Conservation (phyloP, 2,797 vertebrate species). For the Capromys pilorides region DNA sequence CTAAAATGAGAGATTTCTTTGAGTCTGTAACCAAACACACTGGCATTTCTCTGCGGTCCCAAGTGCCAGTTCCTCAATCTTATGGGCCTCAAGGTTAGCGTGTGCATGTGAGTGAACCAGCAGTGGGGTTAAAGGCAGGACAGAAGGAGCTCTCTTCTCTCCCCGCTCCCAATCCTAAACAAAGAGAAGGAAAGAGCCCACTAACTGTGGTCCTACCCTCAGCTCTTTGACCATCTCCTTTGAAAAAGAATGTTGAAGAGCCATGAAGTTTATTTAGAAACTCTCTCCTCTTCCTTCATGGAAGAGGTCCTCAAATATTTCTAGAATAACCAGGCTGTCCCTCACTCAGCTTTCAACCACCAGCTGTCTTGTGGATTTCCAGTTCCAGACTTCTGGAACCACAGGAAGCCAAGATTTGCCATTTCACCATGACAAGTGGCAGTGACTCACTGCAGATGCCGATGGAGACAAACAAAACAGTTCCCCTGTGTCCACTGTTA, state of each 20-base stretch:
- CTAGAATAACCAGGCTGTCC: slow-evolving; percentile 30
- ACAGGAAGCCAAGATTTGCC: slow-evolving; percentile 73
- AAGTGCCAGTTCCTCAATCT: slow-evolving; percentile 71
- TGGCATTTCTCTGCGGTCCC: slow-evolving; percentile 72
- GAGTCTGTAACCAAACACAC: slow-evolving; percentile 76
- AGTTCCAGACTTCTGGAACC: slow-evolving; percentile 66
- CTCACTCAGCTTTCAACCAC: slow-evolving; percentile 49
- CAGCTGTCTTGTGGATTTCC: slow-evolving; percentile 63
- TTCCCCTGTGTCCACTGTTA: not conserved
- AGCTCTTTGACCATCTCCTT: not conserved
- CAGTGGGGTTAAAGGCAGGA: not conserved
- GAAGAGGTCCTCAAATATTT: slow-evolving; percentile 49
- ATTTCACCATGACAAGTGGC: slow-evolving; percentile 74
- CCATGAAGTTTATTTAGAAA: slow-evolving; percentile 56
- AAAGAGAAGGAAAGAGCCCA: not conserved
- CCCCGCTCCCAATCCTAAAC: not conserved
- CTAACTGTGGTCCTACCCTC: not conserved
- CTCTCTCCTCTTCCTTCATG: not conserved
- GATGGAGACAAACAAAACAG: slow-evolving; percentile 53
- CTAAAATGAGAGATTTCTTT: slow-evolving; percentile 77
- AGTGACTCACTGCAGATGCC: slow-evolving; percentile 68
- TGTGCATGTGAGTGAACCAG: slow-evolving; percentile 47
- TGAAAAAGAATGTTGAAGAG: slow-evolving; percentile 48
- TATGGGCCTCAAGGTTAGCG: slow-evolving; percentile 66
- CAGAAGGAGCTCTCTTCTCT: slow-evolving; percentile 42